Evolutionary conservation across 2,888 invertebrate species (phyloP), one percentile per base, ranked within the genome.

Genomic region (Scaptomyza parva): DNA sequence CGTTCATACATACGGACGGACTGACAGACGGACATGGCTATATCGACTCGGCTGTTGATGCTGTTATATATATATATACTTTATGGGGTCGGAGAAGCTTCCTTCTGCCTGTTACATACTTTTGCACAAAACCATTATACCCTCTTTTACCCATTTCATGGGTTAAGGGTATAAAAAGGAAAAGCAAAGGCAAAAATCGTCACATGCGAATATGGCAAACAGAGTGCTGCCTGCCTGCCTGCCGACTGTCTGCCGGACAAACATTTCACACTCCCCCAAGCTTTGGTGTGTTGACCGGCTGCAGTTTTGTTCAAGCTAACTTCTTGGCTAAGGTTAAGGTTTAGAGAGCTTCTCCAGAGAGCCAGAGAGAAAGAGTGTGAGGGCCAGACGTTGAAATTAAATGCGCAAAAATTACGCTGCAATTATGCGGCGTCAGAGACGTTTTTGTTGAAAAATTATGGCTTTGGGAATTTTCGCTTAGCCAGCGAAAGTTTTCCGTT

Each of bases 361-460:
- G 3, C 1, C 8, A 17, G 17, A 3, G 24, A n/a, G 8, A 17
- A 8, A 35, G 17, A 17, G 37, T 9, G 17, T 37, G 37, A 9
- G 58, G 70, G 66, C 75, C 69, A 84, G 82, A 85, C 84, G 62
- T 55, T 70, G 65, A 77, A 77, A 84, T 81, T 84, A 82, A 82
- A 81, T 82, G 76, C 84, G 78, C 80, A 51, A 72, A 79, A 82
- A 82, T 84, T 84, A 84, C 82, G 81, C 72, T 81, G 81, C 82
- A 83, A 83, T 83, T 83, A 83, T 83, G 82, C 82, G 82, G 85
- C 77, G 82, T 84, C 69, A 78, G 81, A 70, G 80, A 76, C 73
- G 78, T 75, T 73, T 75, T 73, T 73, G 44, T 62, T 60, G 74
- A 74, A 76, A 84, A 78, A 82, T 82, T 76, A 84, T 82, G 81